These are phyloP conservation scores for Semnopithecus entellus DNA, from an alignment of 2,113 vertebrate genomes.

Conservation along the genomic window DNA sequence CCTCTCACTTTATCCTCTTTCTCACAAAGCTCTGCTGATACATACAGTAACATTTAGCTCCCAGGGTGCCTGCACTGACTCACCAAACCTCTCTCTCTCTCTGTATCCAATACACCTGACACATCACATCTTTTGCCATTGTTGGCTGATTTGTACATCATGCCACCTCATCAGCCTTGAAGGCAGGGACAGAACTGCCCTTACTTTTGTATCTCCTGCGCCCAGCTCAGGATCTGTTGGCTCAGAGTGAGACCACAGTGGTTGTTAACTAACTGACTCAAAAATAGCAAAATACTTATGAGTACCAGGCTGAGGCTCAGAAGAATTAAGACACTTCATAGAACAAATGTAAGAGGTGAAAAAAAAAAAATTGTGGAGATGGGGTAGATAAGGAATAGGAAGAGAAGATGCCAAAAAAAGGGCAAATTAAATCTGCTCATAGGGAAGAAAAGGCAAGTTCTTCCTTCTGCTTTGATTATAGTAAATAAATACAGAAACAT, in stretches of 20 bases:
- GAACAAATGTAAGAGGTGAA: constrained; percentile 3
- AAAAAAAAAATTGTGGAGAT: background rate
- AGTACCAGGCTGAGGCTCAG: background rate
- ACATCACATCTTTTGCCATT: background rate
- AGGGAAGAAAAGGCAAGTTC: constrained; percentile 8
- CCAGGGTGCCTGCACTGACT: background rate
- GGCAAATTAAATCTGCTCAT: constrained; percentile 8
- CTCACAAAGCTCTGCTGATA: background rate
- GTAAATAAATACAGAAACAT: constrained; percentile 46
- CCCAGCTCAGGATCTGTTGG: background rate
- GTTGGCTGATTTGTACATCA: background rate
- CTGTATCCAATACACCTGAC: background rate
- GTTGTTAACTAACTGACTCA: background rate
- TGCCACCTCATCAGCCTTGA: background rate
- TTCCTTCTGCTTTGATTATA: constrained; percentile 26
- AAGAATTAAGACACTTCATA: background rate
- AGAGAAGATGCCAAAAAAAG: constrained; percentile 21
- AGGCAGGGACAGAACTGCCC: background rate
- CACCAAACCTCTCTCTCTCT: background rate
- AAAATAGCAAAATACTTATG: background rate
- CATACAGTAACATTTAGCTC: background rate
- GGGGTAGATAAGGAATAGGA: background rate
- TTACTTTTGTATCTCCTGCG: background rate
- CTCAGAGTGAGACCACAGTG: background rate
- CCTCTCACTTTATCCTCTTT: background rate